These are phyloP conservation scores for Phyllostomus discolor DNA, from an alignment of 2,113 vertebrate genomes.

Conservation along the genomic window DNA sequence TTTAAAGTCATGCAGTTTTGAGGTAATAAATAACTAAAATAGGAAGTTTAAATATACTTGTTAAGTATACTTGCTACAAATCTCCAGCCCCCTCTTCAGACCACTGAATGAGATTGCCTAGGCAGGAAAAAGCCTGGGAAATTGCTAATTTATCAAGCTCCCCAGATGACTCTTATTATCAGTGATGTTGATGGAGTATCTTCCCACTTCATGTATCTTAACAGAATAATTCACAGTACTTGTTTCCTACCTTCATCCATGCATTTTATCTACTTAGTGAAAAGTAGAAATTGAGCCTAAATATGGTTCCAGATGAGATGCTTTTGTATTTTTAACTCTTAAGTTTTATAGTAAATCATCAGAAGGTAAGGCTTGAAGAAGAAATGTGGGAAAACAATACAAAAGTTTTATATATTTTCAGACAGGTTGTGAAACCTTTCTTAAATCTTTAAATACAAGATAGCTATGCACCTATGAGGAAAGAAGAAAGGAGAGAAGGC, in stretches of 20 bases:
- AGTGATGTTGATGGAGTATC: not conserved
- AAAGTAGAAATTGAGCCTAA: constrained; percentile 12
- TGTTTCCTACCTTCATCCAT: not conserved
- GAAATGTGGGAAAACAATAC: not conserved
- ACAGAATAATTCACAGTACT: not conserved
- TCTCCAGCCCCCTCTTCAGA: not conserved
- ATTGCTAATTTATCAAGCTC: not conserved
- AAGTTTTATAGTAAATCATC: not conserved
- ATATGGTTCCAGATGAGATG: not conserved
- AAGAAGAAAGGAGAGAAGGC: not conserved
- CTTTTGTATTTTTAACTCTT: constrained; percentile 24
- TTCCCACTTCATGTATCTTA: not conserved
- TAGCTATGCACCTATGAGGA: not conserved
- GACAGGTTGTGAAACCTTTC: not conserved
- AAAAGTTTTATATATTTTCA: not conserved
- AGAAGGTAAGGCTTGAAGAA: not conserved
- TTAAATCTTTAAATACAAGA: not conserved
- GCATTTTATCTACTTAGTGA: not conserved
- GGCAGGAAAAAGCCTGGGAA: not conserved
- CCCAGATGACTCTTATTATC: not conserved
- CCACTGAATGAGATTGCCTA: not conserved
- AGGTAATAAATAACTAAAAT: not conserved
- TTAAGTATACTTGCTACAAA: not conserved
- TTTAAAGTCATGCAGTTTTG: not conserved
- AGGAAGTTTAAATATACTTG: not conserved